Evolutionary conservation across 2,888 invertebrate species (phyloP).

Genomic region (Patella depressa): DNA sequence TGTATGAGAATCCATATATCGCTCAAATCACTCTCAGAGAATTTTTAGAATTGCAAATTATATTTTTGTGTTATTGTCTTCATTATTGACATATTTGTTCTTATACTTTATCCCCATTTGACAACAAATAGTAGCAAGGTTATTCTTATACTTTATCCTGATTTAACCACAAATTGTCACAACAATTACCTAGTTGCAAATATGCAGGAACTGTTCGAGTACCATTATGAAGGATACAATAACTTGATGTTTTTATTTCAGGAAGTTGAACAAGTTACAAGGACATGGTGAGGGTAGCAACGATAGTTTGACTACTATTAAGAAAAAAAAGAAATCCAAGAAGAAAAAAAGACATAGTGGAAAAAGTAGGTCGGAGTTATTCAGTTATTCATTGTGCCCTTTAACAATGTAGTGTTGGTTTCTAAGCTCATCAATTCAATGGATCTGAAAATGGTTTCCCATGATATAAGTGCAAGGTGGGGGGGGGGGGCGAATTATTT

Average conservation of each 20-base stretch:
- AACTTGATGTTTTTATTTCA: constrained; percentile 25
- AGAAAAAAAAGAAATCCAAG: constrained; percentile 28
- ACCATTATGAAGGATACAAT: background rate
- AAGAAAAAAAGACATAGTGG: constrained; percentile 30
- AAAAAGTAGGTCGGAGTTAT: background rate
- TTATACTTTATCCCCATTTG: background rate
- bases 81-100: background rate
- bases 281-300: constrained; percentile 12
- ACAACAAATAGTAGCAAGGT: background rate
- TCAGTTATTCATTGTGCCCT: too few species aligned
- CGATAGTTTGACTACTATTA: background rate
- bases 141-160: background rate
- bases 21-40: too few species aligned
- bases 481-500: too few species aligned
- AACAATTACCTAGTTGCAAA: background rate
- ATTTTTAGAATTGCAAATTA: background rate
- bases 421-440: too few species aligned
- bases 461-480: too few species aligned
- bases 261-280: constrained; percentile 55
- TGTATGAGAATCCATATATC: too few species aligned
- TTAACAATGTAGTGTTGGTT: too few species aligned
- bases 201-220: background rate
- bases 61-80: background rate
- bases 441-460: too few species aligned
- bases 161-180: background rate